Conservation (phyloP, 1,140 invertebrate genomes). For the Nymphalis io region DNA sequence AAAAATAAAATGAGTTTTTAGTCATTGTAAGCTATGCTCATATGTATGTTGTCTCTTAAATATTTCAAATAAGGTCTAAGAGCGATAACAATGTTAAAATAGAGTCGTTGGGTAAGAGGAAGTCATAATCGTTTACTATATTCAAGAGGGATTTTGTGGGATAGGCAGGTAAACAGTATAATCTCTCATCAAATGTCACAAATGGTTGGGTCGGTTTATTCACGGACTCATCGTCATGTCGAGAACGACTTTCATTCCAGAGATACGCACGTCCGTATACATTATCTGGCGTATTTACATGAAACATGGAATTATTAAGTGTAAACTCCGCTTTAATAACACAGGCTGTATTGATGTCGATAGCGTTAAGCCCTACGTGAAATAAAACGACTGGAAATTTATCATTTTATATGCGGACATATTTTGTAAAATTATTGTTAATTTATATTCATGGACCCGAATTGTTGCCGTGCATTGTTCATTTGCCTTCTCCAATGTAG, state of each 20-base stretch:
- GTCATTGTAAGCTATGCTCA: background rate
- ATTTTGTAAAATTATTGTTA: background rate
- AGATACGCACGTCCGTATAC: slow-evolving; percentile 46
- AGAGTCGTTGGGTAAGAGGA: slow-evolving; percentile 36
- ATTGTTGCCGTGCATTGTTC: slow-evolving; percentile 32
- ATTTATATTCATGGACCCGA: slow-evolving; percentile 11
- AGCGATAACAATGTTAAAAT: slow-evolving; percentile 21
- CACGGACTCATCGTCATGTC: slow-evolving; percentile 48
- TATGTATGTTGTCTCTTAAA: background rate
- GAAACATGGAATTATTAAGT: slow-evolving; percentile 35
- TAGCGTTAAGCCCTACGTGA: background rate
- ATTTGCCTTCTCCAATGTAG: slow-evolving; percentile 51
- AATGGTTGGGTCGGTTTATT: slow-evolving; percentile 59
- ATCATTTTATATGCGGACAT: background rate
- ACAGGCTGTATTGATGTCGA: background rate
- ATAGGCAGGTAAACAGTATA: slow-evolving; percentile 57
- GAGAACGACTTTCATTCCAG: slow-evolving; percentile 57
- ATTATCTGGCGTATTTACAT: slow-evolving; percentile 48
- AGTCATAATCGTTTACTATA: slow-evolving; percentile 39
- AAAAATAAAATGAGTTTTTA: background rate
- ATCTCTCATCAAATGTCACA: slow-evolving; percentile 71
- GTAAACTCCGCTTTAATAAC: slow-evolving; percentile 10
- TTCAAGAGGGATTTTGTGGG: slow-evolving; percentile 28
- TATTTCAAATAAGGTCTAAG: slow-evolving; percentile 1
- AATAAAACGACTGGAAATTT: background rate